Evolutionary conservation across 2,888 invertebrate genomes (phyloP).

Genomic region (Congeria kusceri): DNA sequence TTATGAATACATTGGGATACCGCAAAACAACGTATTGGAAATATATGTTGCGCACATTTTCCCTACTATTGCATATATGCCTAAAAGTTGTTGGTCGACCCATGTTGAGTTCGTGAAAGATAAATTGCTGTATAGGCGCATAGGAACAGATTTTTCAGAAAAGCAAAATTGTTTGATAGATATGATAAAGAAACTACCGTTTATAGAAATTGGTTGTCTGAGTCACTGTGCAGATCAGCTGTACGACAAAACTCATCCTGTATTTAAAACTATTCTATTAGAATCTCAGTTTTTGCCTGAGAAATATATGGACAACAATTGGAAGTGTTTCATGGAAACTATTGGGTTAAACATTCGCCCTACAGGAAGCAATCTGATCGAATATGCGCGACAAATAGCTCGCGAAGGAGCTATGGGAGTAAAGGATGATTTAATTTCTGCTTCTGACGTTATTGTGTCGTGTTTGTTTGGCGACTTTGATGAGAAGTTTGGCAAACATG

Average conservation of each 20-base stretch:
- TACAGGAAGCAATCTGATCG: not conserved
- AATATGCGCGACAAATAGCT: not conserved
- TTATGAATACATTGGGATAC: too few species aligned
- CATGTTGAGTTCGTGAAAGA: slow-evolving; percentile 26
- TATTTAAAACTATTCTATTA: not conserved
- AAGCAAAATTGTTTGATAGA: not conserved
- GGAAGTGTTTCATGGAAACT: not conserved
- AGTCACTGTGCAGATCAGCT: not conserved
- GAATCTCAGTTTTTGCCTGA: not conserved
- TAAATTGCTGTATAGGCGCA: not conserved
- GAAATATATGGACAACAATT: not conserved
- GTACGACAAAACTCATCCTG: not conserved
- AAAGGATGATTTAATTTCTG: not conserved
- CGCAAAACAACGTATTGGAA: not conserved
- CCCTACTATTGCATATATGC: slow-evolving; percentile 5
- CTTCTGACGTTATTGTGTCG: not conserved
- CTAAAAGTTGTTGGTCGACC: not conserved
- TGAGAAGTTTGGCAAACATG: not conserved
- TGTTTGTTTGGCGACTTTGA: slow-evolving; percentile 3
- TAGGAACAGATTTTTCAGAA: not conserved
- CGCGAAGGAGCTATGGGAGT: not conserved
- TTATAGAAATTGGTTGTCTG: not conserved
- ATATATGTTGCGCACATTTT: slow-evolving; percentile 22
- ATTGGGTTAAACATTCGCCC: not conserved
- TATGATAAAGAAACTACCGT: not conserved